Percentiles rank a stretch among this genome's conserved stretches.
Conservation (phyloP, 2,113 vertebrate genomes). For the Ailurus styani region DNA sequence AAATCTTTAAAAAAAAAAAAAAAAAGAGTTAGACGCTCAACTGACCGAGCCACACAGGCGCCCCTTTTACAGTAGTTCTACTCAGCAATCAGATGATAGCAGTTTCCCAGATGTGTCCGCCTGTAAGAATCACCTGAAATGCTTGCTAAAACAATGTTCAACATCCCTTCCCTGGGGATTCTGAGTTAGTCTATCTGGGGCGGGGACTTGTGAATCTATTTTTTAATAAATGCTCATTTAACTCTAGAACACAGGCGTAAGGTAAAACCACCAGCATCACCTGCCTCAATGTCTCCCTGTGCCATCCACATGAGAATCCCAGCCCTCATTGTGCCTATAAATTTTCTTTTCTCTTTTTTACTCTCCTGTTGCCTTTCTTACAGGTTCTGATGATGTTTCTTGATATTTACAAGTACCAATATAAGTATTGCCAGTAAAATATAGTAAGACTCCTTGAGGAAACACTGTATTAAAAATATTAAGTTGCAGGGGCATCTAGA, state of each 20-base stretch:
- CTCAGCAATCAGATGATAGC: neutral
- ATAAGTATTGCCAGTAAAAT: neutral
- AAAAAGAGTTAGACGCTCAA: neutral
- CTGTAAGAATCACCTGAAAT: neutral
- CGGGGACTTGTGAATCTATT: too few species aligned
- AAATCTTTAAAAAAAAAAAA: too few species aligned
- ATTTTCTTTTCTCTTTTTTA: neutral
- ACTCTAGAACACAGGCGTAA: neutral
- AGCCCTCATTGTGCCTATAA: neutral
- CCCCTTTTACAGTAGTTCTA: neutral
- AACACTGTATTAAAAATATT: neutral
- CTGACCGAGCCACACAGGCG: neutral
- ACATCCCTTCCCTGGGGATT: neutral
- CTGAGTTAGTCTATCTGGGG: neutral
- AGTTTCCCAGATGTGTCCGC: neutral
- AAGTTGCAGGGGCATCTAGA: neutral
- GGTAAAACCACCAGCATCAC: neutral
- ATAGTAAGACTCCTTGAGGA: neutral
- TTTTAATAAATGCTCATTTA: neutral
- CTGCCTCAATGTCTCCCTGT: neutral
- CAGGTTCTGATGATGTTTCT: neutral
- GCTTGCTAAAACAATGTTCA: neutral
- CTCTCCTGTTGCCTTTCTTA: neutral
- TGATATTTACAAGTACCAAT: neutral
- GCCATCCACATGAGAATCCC: neutral